phyloP scores from a whole-genome alignment of 2,113 vertebrate genomes.

The Fukomys damarensis region DNA sequence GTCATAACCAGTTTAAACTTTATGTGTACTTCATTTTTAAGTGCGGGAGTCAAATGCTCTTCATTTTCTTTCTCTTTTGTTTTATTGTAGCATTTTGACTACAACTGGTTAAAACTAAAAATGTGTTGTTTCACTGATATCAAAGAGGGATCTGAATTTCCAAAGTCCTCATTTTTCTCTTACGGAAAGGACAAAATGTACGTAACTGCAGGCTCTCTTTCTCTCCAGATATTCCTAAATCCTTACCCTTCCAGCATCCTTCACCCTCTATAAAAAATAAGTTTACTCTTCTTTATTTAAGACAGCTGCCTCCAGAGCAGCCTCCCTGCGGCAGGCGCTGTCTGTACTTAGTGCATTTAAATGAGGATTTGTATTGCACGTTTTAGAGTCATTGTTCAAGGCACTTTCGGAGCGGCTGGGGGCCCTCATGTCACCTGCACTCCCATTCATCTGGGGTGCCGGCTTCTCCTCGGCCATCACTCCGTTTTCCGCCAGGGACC shows the following conservation, averaged over 20 bases:
- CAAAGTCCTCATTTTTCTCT: slow-evolving; percentile 94
- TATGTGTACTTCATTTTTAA: slow-evolving; percentile 92
- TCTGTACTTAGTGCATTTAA: slow-evolving; percentile 98
- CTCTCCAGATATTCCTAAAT: slow-evolving; percentile 94
- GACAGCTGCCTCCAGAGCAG: slow-evolving; percentile 92
- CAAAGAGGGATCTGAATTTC: slow-evolving; percentile 95
- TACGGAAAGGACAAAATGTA: slow-evolving; percentile 95
- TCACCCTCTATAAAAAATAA: slow-evolving; percentile 99
- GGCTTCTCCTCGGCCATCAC: slow-evolving; percentile 90
- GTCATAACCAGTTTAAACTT: slow-evolving; percentile 94
- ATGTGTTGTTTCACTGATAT: slow-evolving; percentile 92
- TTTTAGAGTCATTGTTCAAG: slow-evolving; percentile 98
- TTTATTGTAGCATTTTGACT: slow-evolving; percentile 92
- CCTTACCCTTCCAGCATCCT: slow-evolving; percentile 93
- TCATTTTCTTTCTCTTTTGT: slow-evolving; percentile 89
- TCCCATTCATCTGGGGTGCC: slow-evolving; percentile 92
- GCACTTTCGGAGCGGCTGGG: slow-evolving; percentile 97
- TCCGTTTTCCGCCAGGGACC: slow-evolving; percentile 92
- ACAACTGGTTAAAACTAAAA: slow-evolving; percentile 94
- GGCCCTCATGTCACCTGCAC: slow-evolving; percentile 89
- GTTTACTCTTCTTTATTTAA: slow-evolving; percentile 98
- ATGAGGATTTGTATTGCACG: slow-evolving; percentile 97
- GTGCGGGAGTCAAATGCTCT: slow-evolving; percentile 93
- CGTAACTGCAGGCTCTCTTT: slow-evolving; percentile 95
- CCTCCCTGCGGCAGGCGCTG: slow-evolving; percentile 92